phyloP scores from a whole-genome alignment of 2,888 invertebrate genomes.

The Hypselothyrea guttata region DNA sequence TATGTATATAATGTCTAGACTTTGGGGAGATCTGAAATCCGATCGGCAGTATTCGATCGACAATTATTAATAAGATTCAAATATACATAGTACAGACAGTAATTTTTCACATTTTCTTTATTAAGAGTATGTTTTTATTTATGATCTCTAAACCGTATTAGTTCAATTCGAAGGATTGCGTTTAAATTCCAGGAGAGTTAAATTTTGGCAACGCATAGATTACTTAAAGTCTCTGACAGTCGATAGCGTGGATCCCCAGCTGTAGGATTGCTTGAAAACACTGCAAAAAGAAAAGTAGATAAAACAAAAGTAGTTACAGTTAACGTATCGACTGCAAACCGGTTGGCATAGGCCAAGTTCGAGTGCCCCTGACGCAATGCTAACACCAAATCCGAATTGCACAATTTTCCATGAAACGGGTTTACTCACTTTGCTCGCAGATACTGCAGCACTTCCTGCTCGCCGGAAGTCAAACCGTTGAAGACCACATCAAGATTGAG shows the following conservation, averaged over 20 bases:
- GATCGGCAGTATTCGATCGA: no score
- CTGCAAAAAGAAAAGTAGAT: slow-evolving; percentile 23
- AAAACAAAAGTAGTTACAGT: slow-evolving; percentile 13
- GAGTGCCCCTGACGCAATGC: slow-evolving; percentile 55
- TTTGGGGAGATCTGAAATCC: no score
- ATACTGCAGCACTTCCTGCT: slow-evolving; percentile 85
- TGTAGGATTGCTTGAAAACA: slow-evolving; percentile 59
- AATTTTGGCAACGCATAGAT: no score
- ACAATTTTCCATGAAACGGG: slow-evolving; percentile 37
- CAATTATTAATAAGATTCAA: no score
- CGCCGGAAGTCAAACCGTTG: slow-evolving; percentile 86
- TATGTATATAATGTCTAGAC: neutral
- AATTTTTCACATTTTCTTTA: neutral
- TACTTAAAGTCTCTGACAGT: slow-evolving; percentile 43
- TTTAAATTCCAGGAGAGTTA: no score
- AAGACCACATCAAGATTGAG: slow-evolving; percentile 86
- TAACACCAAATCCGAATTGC: slow-evolving; percentile 55
- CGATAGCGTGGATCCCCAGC: slow-evolving; percentile 60
- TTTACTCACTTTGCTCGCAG: slow-evolving; percentile 81
- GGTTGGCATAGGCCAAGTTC: slow-evolving; percentile 63
- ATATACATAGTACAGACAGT: neutral
- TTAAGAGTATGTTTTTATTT: neutral
- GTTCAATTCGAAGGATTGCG: neutral
- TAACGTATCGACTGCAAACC: slow-evolving; percentile 23
- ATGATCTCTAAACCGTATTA: neutral